Conservation (phyloP, 2,113 vertebrate genomes). For the Silurus glanis region DNA sequence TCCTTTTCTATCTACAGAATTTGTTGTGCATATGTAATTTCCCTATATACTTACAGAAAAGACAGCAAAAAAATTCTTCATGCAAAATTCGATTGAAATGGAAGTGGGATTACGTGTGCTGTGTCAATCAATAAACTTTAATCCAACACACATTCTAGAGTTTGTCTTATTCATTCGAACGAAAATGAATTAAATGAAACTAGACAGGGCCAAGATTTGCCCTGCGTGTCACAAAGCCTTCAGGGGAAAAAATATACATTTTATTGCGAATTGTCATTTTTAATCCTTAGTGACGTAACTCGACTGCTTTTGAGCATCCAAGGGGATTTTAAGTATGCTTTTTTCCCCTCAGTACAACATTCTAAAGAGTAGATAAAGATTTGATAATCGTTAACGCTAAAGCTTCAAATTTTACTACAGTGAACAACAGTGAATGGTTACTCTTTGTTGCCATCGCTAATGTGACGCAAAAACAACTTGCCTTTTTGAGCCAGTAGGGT, state of each 20-base stretch:
- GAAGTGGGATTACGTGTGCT: not conserved
- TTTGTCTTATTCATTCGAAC: not conserved
- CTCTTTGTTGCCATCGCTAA: not conserved
- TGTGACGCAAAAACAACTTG: slow-evolving; percentile 52
- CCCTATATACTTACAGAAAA: not conserved
- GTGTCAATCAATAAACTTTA: not conserved
- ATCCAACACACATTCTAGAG: not conserved
- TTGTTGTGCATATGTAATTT: not conserved
- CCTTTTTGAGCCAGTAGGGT: slow-evolving; percentile 89
- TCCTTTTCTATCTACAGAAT: not conserved
- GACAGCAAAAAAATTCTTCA: not conserved
- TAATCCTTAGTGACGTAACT: not conserved
- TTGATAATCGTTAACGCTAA: not conserved
- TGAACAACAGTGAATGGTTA: not conserved
- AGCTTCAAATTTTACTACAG: not conserved
- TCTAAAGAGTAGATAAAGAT: not conserved
- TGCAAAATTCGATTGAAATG: not conserved
- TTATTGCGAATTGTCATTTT: not conserved
- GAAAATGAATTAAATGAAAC: not conserved
- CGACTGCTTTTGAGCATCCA: not conserved
- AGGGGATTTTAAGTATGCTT: not conserved
- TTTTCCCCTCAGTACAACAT: not conserved
- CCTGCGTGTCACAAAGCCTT: not conserved
- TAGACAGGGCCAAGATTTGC: not conserved
- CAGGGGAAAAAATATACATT: not conserved